Evolutionary conservation across 2,797 vertebrate genomes (phyloP), one percentile per base, ranked within the genome.

Genomic region (Coracias cyanogaster): DNA sequence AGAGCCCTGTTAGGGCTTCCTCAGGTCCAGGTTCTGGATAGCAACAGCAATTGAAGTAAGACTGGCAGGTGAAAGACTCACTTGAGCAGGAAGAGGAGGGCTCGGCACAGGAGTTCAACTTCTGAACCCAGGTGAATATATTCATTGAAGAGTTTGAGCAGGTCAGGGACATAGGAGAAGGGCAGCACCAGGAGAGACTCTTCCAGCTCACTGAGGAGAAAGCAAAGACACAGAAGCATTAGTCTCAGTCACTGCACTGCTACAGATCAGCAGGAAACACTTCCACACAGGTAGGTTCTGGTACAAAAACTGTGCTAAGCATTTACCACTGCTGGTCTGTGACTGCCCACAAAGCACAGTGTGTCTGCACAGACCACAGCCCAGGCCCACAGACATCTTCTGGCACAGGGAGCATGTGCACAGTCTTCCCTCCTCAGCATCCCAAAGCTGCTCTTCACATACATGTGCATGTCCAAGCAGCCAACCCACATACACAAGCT

Each of bases 51-150:
- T 54, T 19, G 16, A 57, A 52, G 14, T 4, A 29, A 21, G 35
- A 45, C 25, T 8, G n/a, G 65, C 14, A 67, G 39, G 24, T 7
- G 9, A 29, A 58, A 52, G 41, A 24, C 55, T 96, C 89, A 99
- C 99, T 98, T 99, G 95, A 99, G 99, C 64, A 99, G 98, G 94
- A 99, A 99, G 95, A 99, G 98, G 20, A 99, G 99, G 97, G 99
- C 99, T 76, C 99, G 98, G 82, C 99, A 99, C 83, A 99, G 98
- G 11, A 99, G 98, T 87, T 99, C 99, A 74, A 99, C 97, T 45
- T 99, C 98, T 66, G 98, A 98, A 49, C 98, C 98, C 91, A 97
- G 97, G 41, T 99, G 96, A 93, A 99, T 98, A 94, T 98, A 99
- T 67, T 98, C 89, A 77, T 96, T 98, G 95, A 99, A 99, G 48